Evolutionary conservation across 2,113 vertebrate species (phyloP).

Genomic region (Rafetus swinhoei): DNA sequence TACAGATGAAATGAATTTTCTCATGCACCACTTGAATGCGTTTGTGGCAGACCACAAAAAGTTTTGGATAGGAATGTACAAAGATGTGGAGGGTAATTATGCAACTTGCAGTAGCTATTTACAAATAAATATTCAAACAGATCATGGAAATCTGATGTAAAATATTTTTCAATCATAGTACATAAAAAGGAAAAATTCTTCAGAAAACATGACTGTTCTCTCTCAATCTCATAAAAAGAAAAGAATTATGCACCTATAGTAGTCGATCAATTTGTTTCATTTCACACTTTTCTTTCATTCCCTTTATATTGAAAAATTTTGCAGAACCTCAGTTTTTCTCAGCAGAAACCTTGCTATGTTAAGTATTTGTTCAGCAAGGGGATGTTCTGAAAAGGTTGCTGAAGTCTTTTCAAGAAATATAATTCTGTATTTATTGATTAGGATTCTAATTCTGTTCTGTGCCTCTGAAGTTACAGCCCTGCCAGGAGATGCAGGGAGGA

Average conservation of each 20-base stretch:
- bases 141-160: not conserved
- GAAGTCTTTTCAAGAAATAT: not conserved
- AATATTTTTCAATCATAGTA: constrained; percentile 2
- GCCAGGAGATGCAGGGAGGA: no score
- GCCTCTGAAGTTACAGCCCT: not conserved
- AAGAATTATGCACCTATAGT: not conserved
- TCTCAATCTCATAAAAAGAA: not conserved
- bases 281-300: not conserved
- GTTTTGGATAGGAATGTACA: constrained; percentile 94
- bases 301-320: not conserved
- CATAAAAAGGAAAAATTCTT: not conserved
- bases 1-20: constrained; percentile 83
- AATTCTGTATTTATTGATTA: not conserved
- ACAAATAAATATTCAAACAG: not conserved
- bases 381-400: not conserved
- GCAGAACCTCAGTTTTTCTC: not conserved
- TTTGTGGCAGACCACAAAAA: constrained; percentile 76
- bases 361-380: not conserved
- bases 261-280: not conserved
- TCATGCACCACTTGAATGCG: constrained; percentile 82
- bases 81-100: constrained; percentile 86
- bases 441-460: not conserved
- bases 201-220: not conserved
- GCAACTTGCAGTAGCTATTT: not conserved
- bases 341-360: not conserved